These are phyloP conservation scores for Acanthochromis polyacanthus DNA, from an alignment of 2,113 vertebrate species.

Conservation along the genomic window DNA sequence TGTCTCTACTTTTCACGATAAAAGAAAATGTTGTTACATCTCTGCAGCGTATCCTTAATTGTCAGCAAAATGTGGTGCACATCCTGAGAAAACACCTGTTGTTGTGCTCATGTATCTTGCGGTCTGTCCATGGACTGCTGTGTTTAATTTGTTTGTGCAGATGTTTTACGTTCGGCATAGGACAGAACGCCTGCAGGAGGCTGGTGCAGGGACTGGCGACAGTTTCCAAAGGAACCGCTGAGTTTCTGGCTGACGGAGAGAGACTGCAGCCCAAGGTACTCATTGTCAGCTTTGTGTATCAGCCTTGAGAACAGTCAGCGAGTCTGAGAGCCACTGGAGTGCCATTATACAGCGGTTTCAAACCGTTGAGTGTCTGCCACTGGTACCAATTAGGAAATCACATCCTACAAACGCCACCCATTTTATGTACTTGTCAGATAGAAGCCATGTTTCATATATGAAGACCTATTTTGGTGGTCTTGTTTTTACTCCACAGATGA, in stretches of 20 bases:
- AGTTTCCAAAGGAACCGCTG: slow-evolving; percentile 90
- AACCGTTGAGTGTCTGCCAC: slow-evolving; percentile 36
- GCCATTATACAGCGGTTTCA: slow-evolving; percentile 59
- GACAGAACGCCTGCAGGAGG: slow-evolving; percentile 89
- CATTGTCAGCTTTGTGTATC: slow-evolving; percentile 60
- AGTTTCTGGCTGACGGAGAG: slow-evolving; percentile 91
- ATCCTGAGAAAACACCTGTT: slow-evolving; percentile 18
- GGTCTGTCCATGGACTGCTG: slow-evolving; percentile 16
- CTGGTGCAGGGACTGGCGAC: slow-evolving; percentile 89
- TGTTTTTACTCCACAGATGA: slow-evolving; percentile 87
- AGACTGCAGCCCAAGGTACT: slow-evolving; percentile 94
- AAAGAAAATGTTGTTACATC: not conserved
- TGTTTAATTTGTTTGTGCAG: slow-evolving; percentile 77
- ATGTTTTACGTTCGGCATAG: slow-evolving; percentile 95
- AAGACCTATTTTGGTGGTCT: not conserved
- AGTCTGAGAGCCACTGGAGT: slow-evolving; percentile 52
- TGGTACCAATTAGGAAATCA: slow-evolving; percentile 60
- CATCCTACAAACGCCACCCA: slow-evolving; percentile 34
- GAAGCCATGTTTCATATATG: slow-evolving; percentile 24
- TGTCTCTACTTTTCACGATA: not conserved
- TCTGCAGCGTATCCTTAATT: not conserved
- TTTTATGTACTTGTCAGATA: not conserved
- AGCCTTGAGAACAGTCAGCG: slow-evolving; percentile 46
- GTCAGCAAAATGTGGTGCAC: not conserved
- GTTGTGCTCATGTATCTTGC: not conserved